Evolutionary conservation across 2,888 invertebrate species (phyloP).

Genomic region (Drosophila nigricruria): DNA sequence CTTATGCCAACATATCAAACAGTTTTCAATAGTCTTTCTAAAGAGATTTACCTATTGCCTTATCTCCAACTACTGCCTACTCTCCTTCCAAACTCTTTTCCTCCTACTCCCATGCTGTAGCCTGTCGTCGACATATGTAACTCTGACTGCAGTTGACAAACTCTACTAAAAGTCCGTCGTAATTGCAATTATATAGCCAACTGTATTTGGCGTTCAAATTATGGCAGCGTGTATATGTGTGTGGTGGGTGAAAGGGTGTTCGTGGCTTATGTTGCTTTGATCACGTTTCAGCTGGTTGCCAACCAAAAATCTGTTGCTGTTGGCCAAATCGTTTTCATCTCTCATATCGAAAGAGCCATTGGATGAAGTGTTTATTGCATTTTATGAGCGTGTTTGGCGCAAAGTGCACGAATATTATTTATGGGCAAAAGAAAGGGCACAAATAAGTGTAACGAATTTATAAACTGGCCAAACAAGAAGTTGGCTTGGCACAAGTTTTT

Average conservation of each 20-base stretch:
- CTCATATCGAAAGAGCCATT: constrained; percentile 44
- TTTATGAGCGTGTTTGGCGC: constrained; percentile 24
- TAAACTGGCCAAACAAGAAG: constrained; percentile 32
- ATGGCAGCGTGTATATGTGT: constrained; percentile 49
- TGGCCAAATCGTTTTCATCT: constrained; percentile 27
- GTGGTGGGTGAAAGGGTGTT: not conserved
- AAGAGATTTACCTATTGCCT: too few species aligned
- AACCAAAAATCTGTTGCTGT: constrained; percentile 5
- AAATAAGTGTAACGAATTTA: constrained; percentile 42
- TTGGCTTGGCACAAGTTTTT: constrained; percentile 32
- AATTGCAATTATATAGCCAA: constrained; percentile 61
- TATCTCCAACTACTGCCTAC: too few species aligned
- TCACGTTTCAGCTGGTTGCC: constrained; percentile 1
- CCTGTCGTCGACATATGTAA: not conserved
- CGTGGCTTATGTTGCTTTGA: not conserved
- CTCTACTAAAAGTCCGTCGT: constrained; percentile 49
- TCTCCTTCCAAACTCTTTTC: too few species aligned
- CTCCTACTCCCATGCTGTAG: not conserved
- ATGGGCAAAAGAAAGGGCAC: not conserved
- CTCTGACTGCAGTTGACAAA: constrained; percentile 44
- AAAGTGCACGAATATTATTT: constrained; percentile 41
- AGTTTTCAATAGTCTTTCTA: too few species aligned
- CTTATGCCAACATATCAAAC: too few species aligned
- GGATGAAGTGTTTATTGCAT: constrained; percentile 71
- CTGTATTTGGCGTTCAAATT: constrained; percentile 68